Evolutionary conservation across 1,140 invertebrate genomes (phyloP).

Genomic region (Heliothis virescens): DNA sequence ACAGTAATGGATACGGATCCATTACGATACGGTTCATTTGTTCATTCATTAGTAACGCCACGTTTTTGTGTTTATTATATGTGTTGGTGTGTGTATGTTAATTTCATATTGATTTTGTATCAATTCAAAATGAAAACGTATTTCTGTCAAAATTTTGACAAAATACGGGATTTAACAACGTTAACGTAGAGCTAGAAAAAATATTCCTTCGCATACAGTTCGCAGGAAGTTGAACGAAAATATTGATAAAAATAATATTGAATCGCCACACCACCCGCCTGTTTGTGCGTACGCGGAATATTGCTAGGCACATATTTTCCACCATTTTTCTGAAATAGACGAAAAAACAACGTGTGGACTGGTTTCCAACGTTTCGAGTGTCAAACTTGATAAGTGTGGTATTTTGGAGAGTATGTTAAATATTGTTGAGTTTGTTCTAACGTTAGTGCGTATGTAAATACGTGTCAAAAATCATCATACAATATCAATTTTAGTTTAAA

Average conservation of each 20-base stretch:
- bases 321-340: not conserved
- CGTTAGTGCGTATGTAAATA: no score
- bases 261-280: not conserved
- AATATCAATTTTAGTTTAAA: no score
- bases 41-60: no score
- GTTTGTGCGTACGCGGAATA: not conserved
- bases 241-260: constrained; percentile 27
- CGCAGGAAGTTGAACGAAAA: constrained; percentile 21
- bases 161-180: not conserved
- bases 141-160: not conserved
- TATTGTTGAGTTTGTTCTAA: no score
- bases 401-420: no score
- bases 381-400: not conserved
- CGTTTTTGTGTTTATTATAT: no score
- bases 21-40: no score
- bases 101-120: no score
- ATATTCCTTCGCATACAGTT: constrained; percentile 5
- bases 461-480: no score
- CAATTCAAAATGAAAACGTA: not conserved
- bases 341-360: not conserved
- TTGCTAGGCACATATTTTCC: not conserved
- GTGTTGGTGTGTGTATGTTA: no score
- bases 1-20: no score
- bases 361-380: not conserved
- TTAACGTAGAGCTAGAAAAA: not conserved